Evolutionary conservation across 2,113 vertebrate genomes (phyloP).

Genomic region (Bubo blakistoni): DNA sequence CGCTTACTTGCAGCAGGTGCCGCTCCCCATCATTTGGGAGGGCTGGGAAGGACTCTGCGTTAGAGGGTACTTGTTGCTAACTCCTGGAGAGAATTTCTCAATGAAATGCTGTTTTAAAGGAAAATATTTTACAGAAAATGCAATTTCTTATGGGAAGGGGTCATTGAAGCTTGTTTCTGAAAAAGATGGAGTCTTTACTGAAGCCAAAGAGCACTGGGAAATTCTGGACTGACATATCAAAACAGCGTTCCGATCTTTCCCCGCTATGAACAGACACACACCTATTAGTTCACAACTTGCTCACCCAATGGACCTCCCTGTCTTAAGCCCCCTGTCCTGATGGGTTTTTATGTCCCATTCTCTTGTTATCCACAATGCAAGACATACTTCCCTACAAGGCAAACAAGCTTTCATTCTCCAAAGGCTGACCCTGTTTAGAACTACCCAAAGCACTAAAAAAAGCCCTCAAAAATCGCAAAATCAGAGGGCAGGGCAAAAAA

Average conservation of each 20-base stretch:
- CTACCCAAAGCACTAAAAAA: neutral
- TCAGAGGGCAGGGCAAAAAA: neutral
- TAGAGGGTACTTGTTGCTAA: neutral
- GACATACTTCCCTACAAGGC: neutral
- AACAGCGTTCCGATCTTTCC: neutral
- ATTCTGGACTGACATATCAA: neutral
- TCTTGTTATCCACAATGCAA: neutral
- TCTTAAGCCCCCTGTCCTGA: neutral
- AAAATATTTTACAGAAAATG: neutral
- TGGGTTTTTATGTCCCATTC: neutral
- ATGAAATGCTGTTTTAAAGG: neutral
- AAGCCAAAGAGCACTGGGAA: neutral
- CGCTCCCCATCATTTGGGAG: fast-evolving
- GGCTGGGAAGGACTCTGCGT: neutral
- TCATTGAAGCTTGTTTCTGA: neutral
- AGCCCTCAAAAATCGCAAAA: neutral
- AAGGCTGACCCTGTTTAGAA: neutral
- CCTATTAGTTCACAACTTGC: fast-evolving
- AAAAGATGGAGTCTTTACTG: neutral
- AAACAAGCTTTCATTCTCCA: neutral
- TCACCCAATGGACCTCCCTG: neutral
- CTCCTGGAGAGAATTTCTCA: neutral
- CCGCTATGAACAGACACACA: neutral
- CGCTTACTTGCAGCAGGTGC: fast-evolving
- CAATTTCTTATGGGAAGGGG: neutral